Percentiles rank a stretch among this genome's conserved stretches.
Evolutionary conservation across 2,113 vertebrate species (phyloP).

Genomic region (Plotosus lineatus): DNA sequence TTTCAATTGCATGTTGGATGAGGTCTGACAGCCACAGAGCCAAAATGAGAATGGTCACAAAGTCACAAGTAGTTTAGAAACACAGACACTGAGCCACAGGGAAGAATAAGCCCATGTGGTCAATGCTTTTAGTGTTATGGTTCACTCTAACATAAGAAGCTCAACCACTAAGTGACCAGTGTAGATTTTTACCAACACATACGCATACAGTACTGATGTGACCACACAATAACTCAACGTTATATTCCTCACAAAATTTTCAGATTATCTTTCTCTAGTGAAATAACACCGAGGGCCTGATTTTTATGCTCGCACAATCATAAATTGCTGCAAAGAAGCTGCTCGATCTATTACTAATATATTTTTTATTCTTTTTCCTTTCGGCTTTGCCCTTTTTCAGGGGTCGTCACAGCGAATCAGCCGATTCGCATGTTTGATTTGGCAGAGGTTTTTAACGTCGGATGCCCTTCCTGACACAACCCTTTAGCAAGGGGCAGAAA

Average conservation of each 20-base stretch:
- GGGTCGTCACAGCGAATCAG: too few species aligned
- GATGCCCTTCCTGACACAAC: too few species aligned
- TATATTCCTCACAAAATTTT: not conserved
- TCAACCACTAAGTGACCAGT: constrained; percentile 48
- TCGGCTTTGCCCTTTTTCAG: too few species aligned
- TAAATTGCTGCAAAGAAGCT: not conserved
- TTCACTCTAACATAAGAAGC: constrained; percentile 53
- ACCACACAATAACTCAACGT: constrained; percentile 27
- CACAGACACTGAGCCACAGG: constrained; percentile 59
- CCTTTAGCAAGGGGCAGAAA: too few species aligned
- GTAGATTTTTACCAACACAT: constrained; percentile 28
- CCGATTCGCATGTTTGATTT: too few species aligned
- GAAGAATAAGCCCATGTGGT: constrained; percentile 57
- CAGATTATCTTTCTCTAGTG: constrained; percentile 16
- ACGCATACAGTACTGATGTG: constrained; percentile 8
- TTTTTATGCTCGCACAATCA: not conserved
- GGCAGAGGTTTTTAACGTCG: too few species aligned
- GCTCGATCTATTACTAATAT: not conserved
- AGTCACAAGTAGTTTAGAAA: constrained; percentile 56
- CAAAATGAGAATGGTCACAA: constrained; percentile 63
- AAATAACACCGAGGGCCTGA: not conserved
- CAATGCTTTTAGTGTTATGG: constrained; percentile 53
- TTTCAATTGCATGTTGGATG: constrained; percentile 38
- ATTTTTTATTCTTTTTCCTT: too few species aligned
- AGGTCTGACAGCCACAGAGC: constrained; percentile 60